These are phyloP conservation scores for Drosophila paracracens DNA, from an alignment of 2,888 invertebrate genomes.

Conservation along the genomic window DNA sequence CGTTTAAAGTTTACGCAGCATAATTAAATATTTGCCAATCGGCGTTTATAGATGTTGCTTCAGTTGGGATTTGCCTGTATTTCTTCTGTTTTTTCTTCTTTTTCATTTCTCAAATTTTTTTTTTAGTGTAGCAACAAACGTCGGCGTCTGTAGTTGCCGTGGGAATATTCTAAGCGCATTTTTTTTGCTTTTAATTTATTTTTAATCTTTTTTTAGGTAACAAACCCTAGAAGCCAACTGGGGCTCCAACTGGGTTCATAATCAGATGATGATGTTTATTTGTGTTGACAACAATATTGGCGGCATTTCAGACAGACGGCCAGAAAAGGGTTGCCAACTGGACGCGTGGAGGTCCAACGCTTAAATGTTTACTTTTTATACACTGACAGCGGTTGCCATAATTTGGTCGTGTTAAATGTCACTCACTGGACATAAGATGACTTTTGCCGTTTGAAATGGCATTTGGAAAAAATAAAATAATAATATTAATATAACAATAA, in stretches of 20 bases:
- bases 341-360: conserved; percentile 9
- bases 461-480: background rate
- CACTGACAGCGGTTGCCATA: background rate
- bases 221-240: conserved; percentile 14
- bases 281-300: conserved; percentile 74
- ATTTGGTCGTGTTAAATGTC: background rate
- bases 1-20: conserved; percentile 80
- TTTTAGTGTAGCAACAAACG: conserved; percentile 62
- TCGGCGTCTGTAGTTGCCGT: conserved; percentile 53
- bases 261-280: conserved; percentile 73
- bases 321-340: conserved; percentile 20
- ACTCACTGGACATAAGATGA: background rate
- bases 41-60: conserved; percentile 75
- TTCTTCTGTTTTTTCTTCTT: conserved; percentile 13
- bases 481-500: background rate
- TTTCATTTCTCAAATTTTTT: conserved; percentile 53
- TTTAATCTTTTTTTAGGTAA: background rate
- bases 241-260: conserved; percentile 24
- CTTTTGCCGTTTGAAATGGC: too few relatives aligned
- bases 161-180: conserved; percentile 67
- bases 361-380: conserved; percentile 1
- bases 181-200: conserved; percentile 16
- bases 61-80: conserved; percentile 32
- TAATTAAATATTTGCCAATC: conserved; percentile 79
- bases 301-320: conserved; percentile 20